Conservation (phyloP, 1,140 invertebrate species). For the Drosophila simulans region DNA sequence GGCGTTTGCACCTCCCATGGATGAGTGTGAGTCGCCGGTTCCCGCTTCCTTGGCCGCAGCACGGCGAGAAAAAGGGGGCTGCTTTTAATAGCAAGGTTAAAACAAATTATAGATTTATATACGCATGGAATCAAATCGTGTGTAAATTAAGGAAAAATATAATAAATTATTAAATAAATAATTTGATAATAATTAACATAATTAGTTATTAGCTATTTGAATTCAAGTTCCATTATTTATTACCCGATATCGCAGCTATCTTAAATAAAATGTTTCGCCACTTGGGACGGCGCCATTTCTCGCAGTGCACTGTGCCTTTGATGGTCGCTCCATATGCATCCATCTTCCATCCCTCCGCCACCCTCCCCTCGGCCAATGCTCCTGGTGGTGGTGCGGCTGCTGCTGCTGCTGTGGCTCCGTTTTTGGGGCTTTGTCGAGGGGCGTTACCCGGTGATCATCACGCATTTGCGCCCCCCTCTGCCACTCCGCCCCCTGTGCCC, state of each 20-base stretch:
- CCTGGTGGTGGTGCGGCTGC: constrained; percentile 5
- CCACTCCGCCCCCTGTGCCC: neutral
- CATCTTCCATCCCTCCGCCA: neutral
- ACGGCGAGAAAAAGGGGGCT: constrained; percentile 7
- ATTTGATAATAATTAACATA: no score
- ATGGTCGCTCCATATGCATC: constrained; percentile 18
- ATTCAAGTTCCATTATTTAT: no score
- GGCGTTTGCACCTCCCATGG: constrained; percentile 76
- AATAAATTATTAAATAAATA: no score
- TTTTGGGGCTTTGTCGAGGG: constrained; percentile 69
- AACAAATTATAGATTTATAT: no score
- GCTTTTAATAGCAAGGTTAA: no score
- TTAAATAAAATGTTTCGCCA: no score
- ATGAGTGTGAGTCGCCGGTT: constrained; percentile 36
- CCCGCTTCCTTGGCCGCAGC: constrained; percentile 43
- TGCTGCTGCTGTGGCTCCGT: constrained; percentile 16
- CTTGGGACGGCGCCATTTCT: neutral
- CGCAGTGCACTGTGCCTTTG: constrained; percentile 16
- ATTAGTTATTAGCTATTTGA: no score
- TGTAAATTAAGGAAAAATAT: no score
- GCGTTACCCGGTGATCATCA: constrained; percentile 84
- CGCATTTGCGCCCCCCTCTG: constrained; percentile 70
- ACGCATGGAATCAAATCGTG: no score
- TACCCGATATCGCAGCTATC: no score
- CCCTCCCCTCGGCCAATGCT: constrained; percentile 2